Evolutionary conservation across 2,113 vertebrate species (phyloP).

Genomic region (Dolichallabes microphthalmus): DNA sequence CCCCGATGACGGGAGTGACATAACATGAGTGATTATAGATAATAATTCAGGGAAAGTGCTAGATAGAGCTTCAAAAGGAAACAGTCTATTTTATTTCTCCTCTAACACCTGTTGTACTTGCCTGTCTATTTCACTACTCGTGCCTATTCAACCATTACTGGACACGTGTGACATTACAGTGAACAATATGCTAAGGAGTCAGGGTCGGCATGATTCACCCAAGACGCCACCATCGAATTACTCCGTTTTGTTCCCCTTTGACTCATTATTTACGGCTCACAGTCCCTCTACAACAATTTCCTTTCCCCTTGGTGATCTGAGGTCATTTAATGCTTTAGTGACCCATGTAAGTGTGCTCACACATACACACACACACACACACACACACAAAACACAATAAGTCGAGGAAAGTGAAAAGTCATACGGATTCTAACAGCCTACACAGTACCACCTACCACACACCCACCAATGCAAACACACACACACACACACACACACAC

Average conservation of each 20-base stretch:
- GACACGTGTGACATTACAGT: background rate
- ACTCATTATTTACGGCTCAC: background rate
- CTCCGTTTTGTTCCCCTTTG: background rate
- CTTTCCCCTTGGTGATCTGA: background rate
- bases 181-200: background rate
- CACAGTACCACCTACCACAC: background rate
- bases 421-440: background rate
- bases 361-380: background rate
- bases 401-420: background rate
- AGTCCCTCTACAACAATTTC: background rate
- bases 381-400: background rate
- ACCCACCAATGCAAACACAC: background rate
- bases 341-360: background rate
- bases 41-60: background rate
- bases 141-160: background rate
- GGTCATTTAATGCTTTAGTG: background rate
- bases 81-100: background rate
- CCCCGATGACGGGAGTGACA: background rate
- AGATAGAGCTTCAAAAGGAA: background rate
- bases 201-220: background rate
- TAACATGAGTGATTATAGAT: background rate
- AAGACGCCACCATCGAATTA: constrained; percentile 15
- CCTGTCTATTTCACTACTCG: background rate
- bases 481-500: background rate
- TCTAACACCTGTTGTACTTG: background rate